phyloP scores from a whole-genome alignment of 2,113 vertebrate genomes.

The Grantiella picta region DNA sequence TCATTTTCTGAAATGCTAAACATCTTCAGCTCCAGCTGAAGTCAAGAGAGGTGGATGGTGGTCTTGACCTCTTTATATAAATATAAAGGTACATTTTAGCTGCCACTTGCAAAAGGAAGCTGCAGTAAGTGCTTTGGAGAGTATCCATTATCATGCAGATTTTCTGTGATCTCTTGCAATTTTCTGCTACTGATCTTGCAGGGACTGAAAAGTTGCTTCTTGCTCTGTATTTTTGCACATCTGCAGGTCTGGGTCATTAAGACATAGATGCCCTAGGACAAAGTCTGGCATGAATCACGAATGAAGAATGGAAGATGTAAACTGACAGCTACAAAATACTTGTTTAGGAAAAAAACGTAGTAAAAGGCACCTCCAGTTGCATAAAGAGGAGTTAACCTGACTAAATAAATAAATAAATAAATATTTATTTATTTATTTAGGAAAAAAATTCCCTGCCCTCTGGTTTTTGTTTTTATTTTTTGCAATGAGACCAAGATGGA shows the following conservation, averaged over 20 bases:
- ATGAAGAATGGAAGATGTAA: not conserved
- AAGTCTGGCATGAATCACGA: not conserved
- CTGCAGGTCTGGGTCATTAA: not conserved
- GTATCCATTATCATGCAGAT: not conserved
- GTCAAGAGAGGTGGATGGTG: not conserved
- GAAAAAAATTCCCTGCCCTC: not conserved
- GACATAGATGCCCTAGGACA: accelerated
- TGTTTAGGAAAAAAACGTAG: not conserved
- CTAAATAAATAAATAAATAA: no score
- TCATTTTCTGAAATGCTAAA: not conserved
- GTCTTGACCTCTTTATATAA: not conserved
- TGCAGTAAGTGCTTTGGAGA: not conserved
- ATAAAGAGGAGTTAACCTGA: not conserved
- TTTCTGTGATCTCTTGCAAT: not conserved
- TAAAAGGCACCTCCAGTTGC: not conserved
- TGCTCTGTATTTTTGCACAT: not conserved
- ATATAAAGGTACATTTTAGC: not conserved
- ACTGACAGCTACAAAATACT: not conserved
- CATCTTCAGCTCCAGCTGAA: not conserved
- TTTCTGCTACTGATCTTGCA: not conserved
- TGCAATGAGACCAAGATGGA: not conserved
- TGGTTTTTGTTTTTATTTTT: not conserved
- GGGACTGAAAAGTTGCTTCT: not conserved
- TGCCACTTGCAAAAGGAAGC: not conserved
- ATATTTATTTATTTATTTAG: not conserved